Conservation (phyloP, 2,797 vertebrate genomes). For the Buphagus erythrorhynchus region DNA sequence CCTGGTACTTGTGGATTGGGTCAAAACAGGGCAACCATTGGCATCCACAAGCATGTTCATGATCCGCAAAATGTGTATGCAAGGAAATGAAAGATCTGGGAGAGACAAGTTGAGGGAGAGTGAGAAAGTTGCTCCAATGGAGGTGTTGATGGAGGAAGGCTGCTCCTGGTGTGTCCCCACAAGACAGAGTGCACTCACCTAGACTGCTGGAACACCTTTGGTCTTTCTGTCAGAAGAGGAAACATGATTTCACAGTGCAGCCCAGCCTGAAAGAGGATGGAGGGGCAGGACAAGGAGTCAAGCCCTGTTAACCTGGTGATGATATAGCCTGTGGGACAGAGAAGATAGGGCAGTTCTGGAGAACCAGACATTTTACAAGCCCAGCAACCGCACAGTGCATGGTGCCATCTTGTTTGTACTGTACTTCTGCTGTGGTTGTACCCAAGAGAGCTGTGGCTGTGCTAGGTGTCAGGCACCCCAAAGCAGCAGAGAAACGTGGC, state of each 20-base stretch:
- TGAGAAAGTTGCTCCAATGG: not conserved
- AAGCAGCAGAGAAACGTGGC: fast-evolving
- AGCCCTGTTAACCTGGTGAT: not conserved
- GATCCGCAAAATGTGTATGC: fast-evolving
- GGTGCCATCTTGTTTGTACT: not conserved
- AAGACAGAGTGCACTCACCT: fast-evolving
- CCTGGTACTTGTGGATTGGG: not conserved
- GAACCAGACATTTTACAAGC: not conserved
- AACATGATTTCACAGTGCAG: not conserved
- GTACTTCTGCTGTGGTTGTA: not conserved
- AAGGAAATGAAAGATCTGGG: not conserved
- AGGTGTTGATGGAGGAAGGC: not conserved
- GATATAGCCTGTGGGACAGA: not conserved
- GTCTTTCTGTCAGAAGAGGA: not conserved
- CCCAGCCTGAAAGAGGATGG: not conserved
- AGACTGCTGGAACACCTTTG: not conserved
- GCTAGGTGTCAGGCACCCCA: not conserved
- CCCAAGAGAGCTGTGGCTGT: not conserved
- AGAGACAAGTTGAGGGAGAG: not conserved
- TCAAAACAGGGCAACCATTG: not conserved
- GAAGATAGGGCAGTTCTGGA: not conserved
- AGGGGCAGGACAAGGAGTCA: not conserved
- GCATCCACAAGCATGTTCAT: not conserved
- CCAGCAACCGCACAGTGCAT: not conserved
- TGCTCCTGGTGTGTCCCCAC: not conserved